Evolutionary conservation across 2,797 vertebrate genomes (phyloP).

Genomic region (Dromococcyx pavoninus): DNA sequence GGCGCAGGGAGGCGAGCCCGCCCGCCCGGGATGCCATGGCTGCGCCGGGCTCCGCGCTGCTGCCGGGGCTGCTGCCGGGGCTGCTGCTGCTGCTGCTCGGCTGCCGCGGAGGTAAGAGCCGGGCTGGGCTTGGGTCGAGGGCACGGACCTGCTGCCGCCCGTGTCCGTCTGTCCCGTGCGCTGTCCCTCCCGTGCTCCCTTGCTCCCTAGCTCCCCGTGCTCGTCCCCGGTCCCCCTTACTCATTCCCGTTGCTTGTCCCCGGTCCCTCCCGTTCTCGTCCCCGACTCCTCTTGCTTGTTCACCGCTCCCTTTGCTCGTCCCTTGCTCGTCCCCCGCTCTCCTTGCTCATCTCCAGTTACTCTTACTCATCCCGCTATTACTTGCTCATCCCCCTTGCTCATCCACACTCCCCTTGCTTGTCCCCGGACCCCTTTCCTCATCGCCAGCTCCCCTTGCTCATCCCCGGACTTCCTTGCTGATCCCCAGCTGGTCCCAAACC

Average conservation of each 20-base stretch:
- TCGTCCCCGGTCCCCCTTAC: no score
- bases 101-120: constrained; percentile 53
- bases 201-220: no score
- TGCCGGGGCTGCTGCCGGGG: constrained; percentile 44
- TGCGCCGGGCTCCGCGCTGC: constrained; percentile 49
- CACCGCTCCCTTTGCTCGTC: no score
- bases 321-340: no score
- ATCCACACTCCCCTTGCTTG: no score
- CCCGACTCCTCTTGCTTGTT: no score
- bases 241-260: neutral
- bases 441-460: neutral
- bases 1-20: constrained; percentile 41
- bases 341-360: no score
- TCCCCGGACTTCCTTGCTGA: neutral
- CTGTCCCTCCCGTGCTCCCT: neutral
- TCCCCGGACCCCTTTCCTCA: neutral
- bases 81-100: constrained; percentile 42
- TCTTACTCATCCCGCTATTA: no score
- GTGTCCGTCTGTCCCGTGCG: no score
- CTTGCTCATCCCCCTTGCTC: no score
- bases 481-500: neutral
- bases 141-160: neutral
- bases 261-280: no score
- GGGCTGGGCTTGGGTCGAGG: neutral
- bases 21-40: constrained; percentile 61